Conservation (phyloP, 2,113 vertebrate genomes). For the Panurus biarmicus region DNA sequence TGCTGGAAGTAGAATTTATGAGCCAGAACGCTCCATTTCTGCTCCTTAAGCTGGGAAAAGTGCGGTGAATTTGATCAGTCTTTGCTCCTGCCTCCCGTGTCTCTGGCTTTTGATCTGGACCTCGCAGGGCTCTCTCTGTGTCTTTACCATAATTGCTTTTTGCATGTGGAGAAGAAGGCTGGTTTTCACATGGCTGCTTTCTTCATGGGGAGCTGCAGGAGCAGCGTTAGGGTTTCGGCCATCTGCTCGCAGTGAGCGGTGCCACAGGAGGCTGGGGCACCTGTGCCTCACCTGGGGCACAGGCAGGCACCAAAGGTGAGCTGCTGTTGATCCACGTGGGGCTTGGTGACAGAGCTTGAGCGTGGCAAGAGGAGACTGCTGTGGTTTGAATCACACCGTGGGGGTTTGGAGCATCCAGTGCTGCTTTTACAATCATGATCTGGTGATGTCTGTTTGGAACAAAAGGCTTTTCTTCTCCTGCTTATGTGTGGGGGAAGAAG, state of each 20-base stretch:
- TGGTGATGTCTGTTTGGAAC: background rate
- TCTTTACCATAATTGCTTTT: background rate
- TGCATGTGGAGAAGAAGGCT: background rate
- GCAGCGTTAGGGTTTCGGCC: background rate
- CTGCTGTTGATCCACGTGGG: rapidly evolving
- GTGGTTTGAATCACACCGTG: rapidly evolving
- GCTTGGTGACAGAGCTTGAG: background rate
- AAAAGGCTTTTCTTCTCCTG: background rate
- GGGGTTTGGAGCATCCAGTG: background rate
- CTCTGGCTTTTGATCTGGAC: background rate
- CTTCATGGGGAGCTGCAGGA: background rate
- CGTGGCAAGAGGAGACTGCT: background rate
- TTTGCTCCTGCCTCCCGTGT: background rate
- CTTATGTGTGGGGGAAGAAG: rapidly evolving
- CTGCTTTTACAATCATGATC: background rate
- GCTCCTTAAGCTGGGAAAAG: conserved; percentile 24
- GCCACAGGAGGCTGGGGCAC: background rate
- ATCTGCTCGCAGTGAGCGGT: background rate
- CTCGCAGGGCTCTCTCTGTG: background rate
- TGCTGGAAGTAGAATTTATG: conserved; percentile 47
- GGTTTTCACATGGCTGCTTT: background rate
- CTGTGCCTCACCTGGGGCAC: background rate
- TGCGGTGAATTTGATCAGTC: background rate
- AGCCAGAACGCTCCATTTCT: conserved; percentile 56
- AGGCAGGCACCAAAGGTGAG: background rate